Base-by-base conservation (phyloP, 1,140 invertebrate species). In the Belonocnema kinseyi region DNA sequence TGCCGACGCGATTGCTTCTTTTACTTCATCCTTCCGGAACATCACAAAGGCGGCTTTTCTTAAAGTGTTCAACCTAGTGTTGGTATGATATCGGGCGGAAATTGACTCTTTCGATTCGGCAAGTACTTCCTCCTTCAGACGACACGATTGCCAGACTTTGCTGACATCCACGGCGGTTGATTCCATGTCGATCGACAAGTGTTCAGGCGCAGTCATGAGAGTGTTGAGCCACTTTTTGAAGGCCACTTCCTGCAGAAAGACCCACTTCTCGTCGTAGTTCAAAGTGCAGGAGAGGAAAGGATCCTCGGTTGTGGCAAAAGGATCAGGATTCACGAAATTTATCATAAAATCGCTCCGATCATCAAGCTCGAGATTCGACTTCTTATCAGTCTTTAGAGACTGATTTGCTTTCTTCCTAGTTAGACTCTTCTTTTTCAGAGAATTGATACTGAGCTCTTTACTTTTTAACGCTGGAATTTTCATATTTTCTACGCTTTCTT, bases 181-280 rank as follows among this genome's bases (percentile, higher is more conserved):
- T 80, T 95, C 93, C 0, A 95, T 88, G 81, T 95, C 94, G 0
- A 92, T 91, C 14, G 82, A 84, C 26, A 91, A 81, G 73, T 90
- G 86, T 75, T 90, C 89, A 3, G 96, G 95, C 10, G 97, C 96
- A 3, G 96, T 97, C 1, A 98, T 89, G 51, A 98, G 91, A 73
- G 94, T 95, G 90, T 98, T 98, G 0, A 98, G 89, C 97, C 97
- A 98, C 78, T 95, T 95, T 79, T 95, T 95, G 83, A 98, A 97
- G 79, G 96, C 95, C 1, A 91, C 90, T 89, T 97, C 95, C 87
- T 98, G 96, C 78, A 95, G 94, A 66, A 95, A 93, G 13, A 97
- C 93, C 91, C 96, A 97, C 84, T 94, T 92, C 82, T 96, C 94
- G 89, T 97, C 96, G 86, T 96, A 95, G 85, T 96, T 96, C 85